Conservation (phyloP, 2,797 vertebrate genomes). For the Enteromius treurensis region DNA sequence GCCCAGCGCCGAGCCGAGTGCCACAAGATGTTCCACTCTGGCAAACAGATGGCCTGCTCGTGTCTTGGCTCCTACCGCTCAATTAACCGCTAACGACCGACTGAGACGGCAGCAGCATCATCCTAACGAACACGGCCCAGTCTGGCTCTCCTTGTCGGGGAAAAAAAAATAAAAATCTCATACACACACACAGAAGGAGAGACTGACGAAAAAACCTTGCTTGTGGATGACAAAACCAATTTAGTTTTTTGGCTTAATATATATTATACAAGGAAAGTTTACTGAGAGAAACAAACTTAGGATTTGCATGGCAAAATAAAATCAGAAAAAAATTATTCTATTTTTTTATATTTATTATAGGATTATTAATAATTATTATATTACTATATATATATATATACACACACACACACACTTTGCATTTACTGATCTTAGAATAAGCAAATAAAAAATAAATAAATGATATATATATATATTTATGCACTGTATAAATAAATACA, state of each 20-base stretch:
- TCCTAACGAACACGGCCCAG: constrained; percentile 63
- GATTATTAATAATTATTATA: neutral
- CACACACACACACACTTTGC: neutral
- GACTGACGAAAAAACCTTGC: constrained; percentile 26
- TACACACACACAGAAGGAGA: neutral
- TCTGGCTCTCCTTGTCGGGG: constrained; percentile 54
- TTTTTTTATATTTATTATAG: neutral
- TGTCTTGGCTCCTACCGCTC: constrained; percentile 80
- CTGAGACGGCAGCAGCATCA: constrained; percentile 72
- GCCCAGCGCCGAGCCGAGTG: constrained; percentile 70
- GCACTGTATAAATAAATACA: neutral
- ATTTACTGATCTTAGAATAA: too few species aligned
- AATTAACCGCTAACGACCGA: constrained; percentile 80
- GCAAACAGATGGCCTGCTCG: constrained; percentile 83
- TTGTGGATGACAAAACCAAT: constrained; percentile 14
- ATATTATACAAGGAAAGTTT: constrained; percentile 3
- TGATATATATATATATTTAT: too few species aligned
- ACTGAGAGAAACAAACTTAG: neutral
- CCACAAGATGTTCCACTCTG: constrained; percentile 82
- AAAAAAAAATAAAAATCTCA: constrained; percentile 25
- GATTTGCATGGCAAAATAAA: neutral
- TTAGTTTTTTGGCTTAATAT: constrained; percentile 31
- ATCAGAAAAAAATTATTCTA: too few species aligned
- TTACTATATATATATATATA: neutral
- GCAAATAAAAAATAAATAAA: too few species aligned